phyloP scores from a whole-genome alignment of 2,113 vertebrate species.

The Cottus gobio region DNA sequence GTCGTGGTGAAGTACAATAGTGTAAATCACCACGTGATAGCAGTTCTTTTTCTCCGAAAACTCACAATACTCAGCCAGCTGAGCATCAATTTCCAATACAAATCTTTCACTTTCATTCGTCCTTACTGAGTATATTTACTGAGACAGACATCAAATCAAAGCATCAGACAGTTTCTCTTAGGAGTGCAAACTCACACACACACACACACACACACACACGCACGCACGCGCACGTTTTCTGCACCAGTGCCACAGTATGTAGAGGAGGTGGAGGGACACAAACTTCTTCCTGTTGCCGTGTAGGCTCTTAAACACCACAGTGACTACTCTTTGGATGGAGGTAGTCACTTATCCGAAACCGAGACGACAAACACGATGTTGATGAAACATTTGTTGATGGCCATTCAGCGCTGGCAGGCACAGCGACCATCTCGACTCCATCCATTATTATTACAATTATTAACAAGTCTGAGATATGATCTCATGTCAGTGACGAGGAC shows the following conservation, averaged over 20 bases:
- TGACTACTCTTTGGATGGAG: slow-evolving; percentile 71
- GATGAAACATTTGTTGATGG: slow-evolving; percentile 62
- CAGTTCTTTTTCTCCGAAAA: not conserved
- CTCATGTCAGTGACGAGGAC: not conserved
- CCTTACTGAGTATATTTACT: not conserved
- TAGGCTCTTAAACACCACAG: slow-evolving; percentile 6
- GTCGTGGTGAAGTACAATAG: slow-evolving; percentile 29
- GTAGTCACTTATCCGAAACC: slow-evolving; percentile 44
- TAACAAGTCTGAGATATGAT: slow-evolving; percentile 30
- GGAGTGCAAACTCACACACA: slow-evolving; percentile 14
- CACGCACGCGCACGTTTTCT: slow-evolving; percentile 30
- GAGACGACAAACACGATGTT: slow-evolving; percentile 35
- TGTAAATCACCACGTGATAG: not conserved
- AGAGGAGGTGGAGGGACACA: slow-evolving; percentile 27
- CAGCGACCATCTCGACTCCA: slow-evolving; percentile 11
- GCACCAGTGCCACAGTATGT: slow-evolving; percentile 28
- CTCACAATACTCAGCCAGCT: slow-evolving; percentile 17
- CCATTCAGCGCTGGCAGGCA: slow-evolving; percentile 36
- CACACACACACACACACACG: slow-evolving; percentile 12
- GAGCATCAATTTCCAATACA: slow-evolving; percentile 8
- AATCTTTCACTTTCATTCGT: not conserved
- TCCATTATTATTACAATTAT: slow-evolving; percentile 12
- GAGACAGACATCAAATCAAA: slow-evolving; percentile 25
- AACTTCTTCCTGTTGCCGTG: slow-evolving; percentile 3
- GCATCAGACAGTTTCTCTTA: not conserved